Evolutionary conservation across 2,797 vertebrate species (phyloP).

Genomic region (Sparidentex hasta): DNA sequence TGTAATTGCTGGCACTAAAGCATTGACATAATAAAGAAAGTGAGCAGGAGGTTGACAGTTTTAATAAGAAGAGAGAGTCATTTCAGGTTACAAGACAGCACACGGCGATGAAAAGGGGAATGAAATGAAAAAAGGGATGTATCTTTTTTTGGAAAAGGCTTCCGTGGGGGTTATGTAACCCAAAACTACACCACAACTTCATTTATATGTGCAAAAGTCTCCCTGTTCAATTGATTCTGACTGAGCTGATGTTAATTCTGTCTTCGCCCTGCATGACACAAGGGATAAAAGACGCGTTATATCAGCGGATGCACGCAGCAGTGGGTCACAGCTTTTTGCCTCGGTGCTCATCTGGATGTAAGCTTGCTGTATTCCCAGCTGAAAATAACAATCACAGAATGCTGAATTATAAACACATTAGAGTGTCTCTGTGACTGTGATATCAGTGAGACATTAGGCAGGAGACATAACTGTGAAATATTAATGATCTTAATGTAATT

Average conservation of each 20-base stretch:
- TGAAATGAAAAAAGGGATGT: background rate
- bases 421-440: background rate
- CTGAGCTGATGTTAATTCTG: conserved; percentile 26
- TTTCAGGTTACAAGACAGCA: conserved; percentile 3
- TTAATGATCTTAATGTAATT: conserved; percentile 26
- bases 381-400: background rate
- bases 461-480: conserved; percentile 31
- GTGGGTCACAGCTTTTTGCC: conserved; percentile 29
- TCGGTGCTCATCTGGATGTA: conserved; percentile 36
- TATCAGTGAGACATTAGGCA: background rate
- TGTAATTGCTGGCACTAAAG: conserved; percentile 57
- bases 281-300: conserved; percentile 30
- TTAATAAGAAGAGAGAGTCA: conserved; percentile 33
- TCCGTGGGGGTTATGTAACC: conserved; percentile 40
- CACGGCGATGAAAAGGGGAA: background rate
- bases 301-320: conserved; percentile 30
- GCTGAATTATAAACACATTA: conserved; percentile 23
- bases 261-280: conserved; percentile 7
- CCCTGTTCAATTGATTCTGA: conserved; percentile 24
- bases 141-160: conserved; percentile 5
- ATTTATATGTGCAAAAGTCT: conserved; percentile 10
- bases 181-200: conserved; percentile 45
- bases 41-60: conserved; percentile 37
- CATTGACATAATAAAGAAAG: conserved; percentile 14
- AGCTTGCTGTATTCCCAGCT: conserved; percentile 12